Evolutionary conservation across 30 jellyfish, hydroid and myxozoan genomes (phyloP), one percentile per base, ranked within the genome.

Genomic region (Cassiopea xamachana): DNA sequence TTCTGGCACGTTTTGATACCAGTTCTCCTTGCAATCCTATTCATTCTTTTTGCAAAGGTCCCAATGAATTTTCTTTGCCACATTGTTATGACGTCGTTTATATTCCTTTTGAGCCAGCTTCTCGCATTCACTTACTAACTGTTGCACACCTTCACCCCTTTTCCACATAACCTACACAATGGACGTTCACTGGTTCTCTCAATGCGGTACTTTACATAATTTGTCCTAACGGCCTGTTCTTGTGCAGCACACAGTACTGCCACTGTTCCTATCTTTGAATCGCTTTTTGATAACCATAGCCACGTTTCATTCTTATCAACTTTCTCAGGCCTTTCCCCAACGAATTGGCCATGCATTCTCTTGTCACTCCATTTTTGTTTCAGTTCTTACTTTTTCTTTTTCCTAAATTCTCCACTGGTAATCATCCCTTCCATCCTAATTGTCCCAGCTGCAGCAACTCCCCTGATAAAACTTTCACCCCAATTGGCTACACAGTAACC

Each of bases 1-100:
- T 77, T 51, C 86, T 7, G 86, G 86, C 10, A 6, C 47, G 14
- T 77, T 71, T 48, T 77, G 73, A 77, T 77, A 51, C 73, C 86
- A 77, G 12, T 77, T 46, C 13, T 44, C 86, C 7, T 27, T 44
- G 50, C 50, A 27, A 27, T 27, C 39, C 39, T 27, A 27, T 27
- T 27, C 39, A 27, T 27, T 27, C 39, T 27, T 27, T 27, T 27
- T 27, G 39, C 39, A 27, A 27, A 27, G 39, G 39, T 27, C 39
- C 39, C 39, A 27, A 27, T 27, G 39, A 27, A 27, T 27, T 27
- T 27, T 27, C 39, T 27, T 27, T 27, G 39, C 39, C 39, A 27
- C 39, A 27, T 27, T 27, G 39, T 27, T 27, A 27, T 27, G 39
- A 27, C 39, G 39, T 27, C 39, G 39, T 27, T 27, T 27, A 27